phyloP scores from a whole-genome alignment of 2,888 invertebrate genomes.

The Neoitamus cyanurus region DNA sequence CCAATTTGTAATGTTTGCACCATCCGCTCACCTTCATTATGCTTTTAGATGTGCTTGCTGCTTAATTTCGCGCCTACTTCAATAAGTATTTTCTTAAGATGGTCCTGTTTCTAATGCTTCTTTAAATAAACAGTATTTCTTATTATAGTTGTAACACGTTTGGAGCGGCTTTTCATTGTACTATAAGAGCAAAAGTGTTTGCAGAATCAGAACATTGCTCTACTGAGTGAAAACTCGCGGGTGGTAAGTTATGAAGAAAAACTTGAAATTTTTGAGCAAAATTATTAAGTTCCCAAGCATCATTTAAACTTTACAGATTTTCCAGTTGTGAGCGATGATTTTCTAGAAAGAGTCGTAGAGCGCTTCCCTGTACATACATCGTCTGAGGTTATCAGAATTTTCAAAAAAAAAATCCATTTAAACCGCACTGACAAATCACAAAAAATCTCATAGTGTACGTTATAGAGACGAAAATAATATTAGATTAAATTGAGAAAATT shows the following conservation, averaged over 20 bases:
- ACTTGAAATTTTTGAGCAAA: background rate
- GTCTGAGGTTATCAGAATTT: background rate
- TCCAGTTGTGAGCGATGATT: background rate
- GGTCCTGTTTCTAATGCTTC: background rate
- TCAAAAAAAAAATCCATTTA: slow-evolving; percentile 18
- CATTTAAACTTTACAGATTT: background rate
- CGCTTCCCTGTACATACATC: slow-evolving; percentile 19
- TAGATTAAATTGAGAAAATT: slow-evolving; percentile 32
- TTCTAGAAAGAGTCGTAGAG: background rate
- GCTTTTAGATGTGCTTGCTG: background rate
- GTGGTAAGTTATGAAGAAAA: background rate
- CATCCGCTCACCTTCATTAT: background rate
- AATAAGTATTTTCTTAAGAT: background rate
- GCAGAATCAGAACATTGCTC: background rate
- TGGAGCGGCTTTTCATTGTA: background rate
- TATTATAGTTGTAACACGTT: slow-evolving; percentile 3
- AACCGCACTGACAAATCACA: slow-evolving; percentile 37
- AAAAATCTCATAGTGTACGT: slow-evolving; percentile 23
- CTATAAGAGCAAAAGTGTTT: background rate
- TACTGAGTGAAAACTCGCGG: background rate
- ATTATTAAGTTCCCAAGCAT: background rate
- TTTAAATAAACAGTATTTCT: background rate
- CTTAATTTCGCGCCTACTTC: background rate
- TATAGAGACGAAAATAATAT: slow-evolving; percentile 16
- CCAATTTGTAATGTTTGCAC: too few relatives aligned